Conservation (phyloP, 2,797 vertebrate genomes). For the Fistularia tabacaria region DNA sequence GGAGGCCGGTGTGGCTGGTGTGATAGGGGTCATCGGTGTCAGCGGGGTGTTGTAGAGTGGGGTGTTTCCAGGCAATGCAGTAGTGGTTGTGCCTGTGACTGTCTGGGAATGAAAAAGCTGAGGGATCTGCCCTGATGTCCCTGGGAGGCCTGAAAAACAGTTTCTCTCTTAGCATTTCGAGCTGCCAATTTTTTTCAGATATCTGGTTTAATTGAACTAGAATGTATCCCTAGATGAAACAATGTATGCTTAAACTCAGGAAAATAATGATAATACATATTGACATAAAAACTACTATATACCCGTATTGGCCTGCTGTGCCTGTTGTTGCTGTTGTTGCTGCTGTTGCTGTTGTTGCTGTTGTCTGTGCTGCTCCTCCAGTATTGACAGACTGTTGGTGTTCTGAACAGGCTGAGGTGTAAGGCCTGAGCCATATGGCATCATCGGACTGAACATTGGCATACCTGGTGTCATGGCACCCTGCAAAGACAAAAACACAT, state of each 20-base stretch:
- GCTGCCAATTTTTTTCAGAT: neutral
- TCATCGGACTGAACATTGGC: constrained; percentile 96
- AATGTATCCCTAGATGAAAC: too few relatives aligned
- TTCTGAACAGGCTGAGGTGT: constrained; percentile 94
- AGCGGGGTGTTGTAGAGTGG: constrained; percentile 84
- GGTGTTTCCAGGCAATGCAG: constrained; percentile 88
- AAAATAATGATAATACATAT: neutral
- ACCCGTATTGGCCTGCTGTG: constrained; percentile 79
- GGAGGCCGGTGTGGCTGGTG: constrained; percentile 91
- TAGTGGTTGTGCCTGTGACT: constrained; percentile 83
- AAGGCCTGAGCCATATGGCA: constrained; percentile 95
- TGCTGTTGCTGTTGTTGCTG: constrained; percentile 64
- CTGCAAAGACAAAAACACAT: constrained; percentile 55
- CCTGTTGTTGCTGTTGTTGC: constrained; percentile 50
- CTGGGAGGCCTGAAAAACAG: constrained; percentile 66
- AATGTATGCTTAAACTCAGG: neutral
- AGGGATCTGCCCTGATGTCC: constrained; percentile 87
- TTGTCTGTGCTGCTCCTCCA: constrained; percentile 94
- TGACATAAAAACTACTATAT: neutral
- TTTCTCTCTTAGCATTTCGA: neutral
- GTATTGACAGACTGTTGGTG: constrained; percentile 89
- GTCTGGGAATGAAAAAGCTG: constrained; percentile 95
- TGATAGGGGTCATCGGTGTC: constrained; percentile 96
- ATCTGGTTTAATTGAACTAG: neutral
- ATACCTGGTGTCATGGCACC: constrained; percentile 93